Percentiles rank a stretch among this genome's conserved stretches.
phyloP scores from a whole-genome alignment of 2,797 vertebrate species.

The Molossus molossus region DNA sequence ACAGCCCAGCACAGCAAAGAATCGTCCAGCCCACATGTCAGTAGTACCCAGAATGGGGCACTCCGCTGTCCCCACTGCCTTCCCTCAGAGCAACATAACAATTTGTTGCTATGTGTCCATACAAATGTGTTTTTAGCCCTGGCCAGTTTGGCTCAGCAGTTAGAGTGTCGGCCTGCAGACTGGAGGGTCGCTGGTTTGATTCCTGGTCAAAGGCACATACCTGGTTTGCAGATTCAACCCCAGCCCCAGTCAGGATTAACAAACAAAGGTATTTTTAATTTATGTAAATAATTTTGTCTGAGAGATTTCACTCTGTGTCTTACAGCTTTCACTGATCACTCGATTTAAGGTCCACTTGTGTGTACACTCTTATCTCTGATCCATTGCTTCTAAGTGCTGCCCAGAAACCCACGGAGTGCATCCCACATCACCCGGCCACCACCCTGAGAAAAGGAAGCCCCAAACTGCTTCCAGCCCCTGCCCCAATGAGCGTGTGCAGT shows the following conservation, averaged over 20 bases:
- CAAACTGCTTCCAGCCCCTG: too few species aligned
- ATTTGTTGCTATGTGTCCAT: not conserved
- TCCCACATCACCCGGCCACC: not conserved
- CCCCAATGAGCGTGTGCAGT: too few species aligned
- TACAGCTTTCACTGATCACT: not conserved
- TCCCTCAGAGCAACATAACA: not conserved
- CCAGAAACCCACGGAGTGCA: not conserved
- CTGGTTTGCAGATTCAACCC: too few species aligned
- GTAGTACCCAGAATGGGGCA: not conserved
- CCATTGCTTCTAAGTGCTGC: not conserved
- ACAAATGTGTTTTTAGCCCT: too few species aligned
- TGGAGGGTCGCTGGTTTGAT: too few species aligned
- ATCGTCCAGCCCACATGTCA: not conserved
- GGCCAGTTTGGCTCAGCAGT: too few species aligned
- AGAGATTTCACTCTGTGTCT: not conserved
- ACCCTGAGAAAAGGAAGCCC: not conserved
- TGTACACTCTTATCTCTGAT: not conserved
- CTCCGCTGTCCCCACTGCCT: not conserved
- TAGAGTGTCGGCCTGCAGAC: too few species aligned
- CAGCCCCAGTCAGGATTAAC: too few species aligned
- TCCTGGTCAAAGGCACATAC: too few species aligned
- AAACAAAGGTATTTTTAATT: not conserved
- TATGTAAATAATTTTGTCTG: not conserved
- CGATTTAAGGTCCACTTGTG: not conserved
- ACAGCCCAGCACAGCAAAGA: not conserved